Evolutionary conservation across 1,140 invertebrate genomes (phyloP), one percentile per base, ranked within the genome.

Genomic region (Drosophila paulistorum): DNA sequence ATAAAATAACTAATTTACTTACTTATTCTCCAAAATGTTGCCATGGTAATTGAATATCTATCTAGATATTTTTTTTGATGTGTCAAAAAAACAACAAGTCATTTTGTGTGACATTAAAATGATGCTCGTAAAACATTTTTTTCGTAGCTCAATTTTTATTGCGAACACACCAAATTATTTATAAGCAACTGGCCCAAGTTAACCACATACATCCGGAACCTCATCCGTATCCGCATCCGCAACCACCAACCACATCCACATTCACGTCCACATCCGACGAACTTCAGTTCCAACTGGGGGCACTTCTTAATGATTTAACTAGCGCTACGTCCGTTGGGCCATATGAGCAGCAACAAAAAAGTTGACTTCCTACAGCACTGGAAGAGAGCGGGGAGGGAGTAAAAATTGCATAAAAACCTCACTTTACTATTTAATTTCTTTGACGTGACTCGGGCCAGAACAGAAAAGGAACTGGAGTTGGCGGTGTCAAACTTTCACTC

Each of bases 341-440:
- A 33, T 13, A 35, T 48, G 42, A 45, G 42, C 13, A 45, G 26
- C 39, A 48, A 45, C 13, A 26, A 14, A 17, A 58, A 58, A 58
- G n/a, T 35, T 35, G 30, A 17, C 9, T 59, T n/a, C 48, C 37
- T 51, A 55, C 9, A 37, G 7, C 30, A 59, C 33, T 37, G 33
- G 14, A 20, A 20, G 35, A 9, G 7, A 17, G 42, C 1, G 2
- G 14, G 6, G 17, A 0, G 11, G n/a, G n/a, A 0, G 42, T 17
- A 70, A 63, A 77, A 86, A 77, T 71, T 69, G 67, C 71, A 75
- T 71, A 64, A 81, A 68, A 72, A 51, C 62, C 58, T 33, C 62
- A 60, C 68, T 76, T 80, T 79, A 81, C 84, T 74, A 68, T 77
- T 89, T 89, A 87, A 87, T 87, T 87, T 72, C 80, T 70, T 62